Percentiles rank a stretch among this genome's conserved stretches.
Evolutionary conservation across 1,140 invertebrate species (phyloP).

Genomic region (Aricia agestis): DNA sequence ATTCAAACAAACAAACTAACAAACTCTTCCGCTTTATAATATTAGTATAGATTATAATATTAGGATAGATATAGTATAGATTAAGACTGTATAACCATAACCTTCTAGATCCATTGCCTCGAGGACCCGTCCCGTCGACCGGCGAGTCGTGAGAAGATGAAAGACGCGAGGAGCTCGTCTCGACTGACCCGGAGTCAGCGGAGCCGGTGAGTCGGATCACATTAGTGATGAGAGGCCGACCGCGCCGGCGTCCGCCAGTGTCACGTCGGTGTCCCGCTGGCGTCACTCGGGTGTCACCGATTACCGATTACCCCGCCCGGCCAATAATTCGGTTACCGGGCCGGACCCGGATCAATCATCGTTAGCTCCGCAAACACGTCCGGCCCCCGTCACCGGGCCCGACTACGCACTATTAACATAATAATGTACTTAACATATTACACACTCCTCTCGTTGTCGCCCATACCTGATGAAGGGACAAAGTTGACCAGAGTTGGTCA

Average conservation of each 20-base stretch:
- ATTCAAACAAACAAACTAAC: too few species aligned
- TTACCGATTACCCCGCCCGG: conserved; percentile 6
- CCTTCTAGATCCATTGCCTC: too few species aligned
- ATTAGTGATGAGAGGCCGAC: background rate
- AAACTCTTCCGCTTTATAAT: too few species aligned
- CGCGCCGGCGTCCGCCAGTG: background rate
- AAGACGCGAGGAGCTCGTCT: background rate
- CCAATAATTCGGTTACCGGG: background rate
- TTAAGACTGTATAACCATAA: too few species aligned
- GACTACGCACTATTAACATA: background rate
- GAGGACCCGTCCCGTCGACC: too few species aligned
- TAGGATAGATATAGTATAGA: too few species aligned
- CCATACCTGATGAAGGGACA: background rate
- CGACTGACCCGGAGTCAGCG: background rate
- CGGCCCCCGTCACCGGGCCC: background rate
- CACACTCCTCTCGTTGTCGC: background rate
- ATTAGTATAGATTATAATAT: too few species aligned
- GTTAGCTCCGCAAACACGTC: conserved; percentile 10
- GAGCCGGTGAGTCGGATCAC: background rate
- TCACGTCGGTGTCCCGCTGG: too few species aligned
- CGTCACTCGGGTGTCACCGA: background rate
- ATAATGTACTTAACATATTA: background rate
- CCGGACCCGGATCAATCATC: conserved; percentile 18
- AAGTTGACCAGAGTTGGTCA: background rate
- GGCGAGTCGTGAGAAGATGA: background rate